Base-by-base conservation (phyloP, 2,113 vertebrate genomes). In the Gasterosteus aculeatus region DNA sequence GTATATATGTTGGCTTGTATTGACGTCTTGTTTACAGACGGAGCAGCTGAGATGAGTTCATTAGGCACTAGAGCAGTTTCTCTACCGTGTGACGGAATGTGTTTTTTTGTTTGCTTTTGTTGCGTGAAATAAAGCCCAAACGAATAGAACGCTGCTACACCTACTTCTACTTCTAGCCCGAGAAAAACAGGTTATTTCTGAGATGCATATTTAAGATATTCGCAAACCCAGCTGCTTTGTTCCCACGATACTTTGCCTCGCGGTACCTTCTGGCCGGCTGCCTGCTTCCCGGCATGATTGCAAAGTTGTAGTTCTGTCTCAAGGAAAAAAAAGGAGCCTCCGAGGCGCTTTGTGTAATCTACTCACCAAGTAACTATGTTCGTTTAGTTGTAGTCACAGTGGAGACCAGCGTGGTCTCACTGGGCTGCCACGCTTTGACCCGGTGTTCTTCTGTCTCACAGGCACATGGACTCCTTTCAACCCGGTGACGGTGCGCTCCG, bases 381-480 rank as follows among this genome's bases (percentile, higher is more conserved):
- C 35, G 4, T 46, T 5, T 35, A 10, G 12, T 57, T 26, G 14
- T 49, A 41, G 29, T 16, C 9, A 1, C 14, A 51, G 5, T 6
- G 35, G 16, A 63, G 10, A 44, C 41, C 44, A 60, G 29, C 3
- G 6, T 19, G 4, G 16, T 58, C 19, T 69, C 46, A 15, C 35
- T 59, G 7, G 22, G 1, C 42, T 54, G 64, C n/a, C 38, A 31
- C 70, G 62, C 68, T 29, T 67, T 69, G 70, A 64, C 66, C 65
- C 31, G 9, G 1, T 26, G 7, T n/a, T 70, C 73, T 69, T 91
- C 39, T 92, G 58, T 83, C 26, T 95, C 35, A 4, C 93, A 99
- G 98, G 98, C 74, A 99, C 97, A 0, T 99, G 98, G 98, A 99
- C 97, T 78, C 97, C 97, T 0, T 99, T 99, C 90, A 99, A 99